Evolutionary conservation across 1,140 invertebrate genomes (phyloP), one percentile per base, ranked within the genome.

Genomic region (Drosophila bifasciata): DNA sequence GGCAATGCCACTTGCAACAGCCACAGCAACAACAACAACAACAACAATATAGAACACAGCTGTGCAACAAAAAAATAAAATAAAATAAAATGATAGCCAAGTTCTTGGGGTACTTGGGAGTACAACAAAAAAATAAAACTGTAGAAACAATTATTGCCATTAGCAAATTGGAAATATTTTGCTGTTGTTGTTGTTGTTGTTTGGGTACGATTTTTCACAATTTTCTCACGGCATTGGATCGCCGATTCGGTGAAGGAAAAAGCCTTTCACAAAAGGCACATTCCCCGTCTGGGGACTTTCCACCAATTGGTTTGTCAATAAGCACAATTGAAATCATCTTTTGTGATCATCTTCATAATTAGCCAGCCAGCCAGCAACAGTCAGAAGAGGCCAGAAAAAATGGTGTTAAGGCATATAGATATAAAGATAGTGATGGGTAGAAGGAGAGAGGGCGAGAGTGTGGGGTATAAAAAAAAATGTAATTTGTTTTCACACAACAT

Each of bases 401-500:
- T 77, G 78, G 83, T 88, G 83, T 68, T 88, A 86, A 86, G 62
- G 74, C 61, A 36, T 36, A 36, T 36, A 36, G 32, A 36, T 36
- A 36, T 45, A 51, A 56, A 70, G 85, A 85, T 89, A 90, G 74
- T 61, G 59, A 28, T 28, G 53, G 66, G 60, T 71, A 59, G 56
- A 68, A 11, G 13, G 11, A 32, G 3, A 66, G 69, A 66, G 59
- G 55, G 71, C 64, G 71, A 56, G 60, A 62, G 28, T 3, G 2
- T 0, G 3, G 28, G 8, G 28, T 28, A 71, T 74, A 41, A 32
- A 62, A 68, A 66, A 89, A 88, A 90, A 90, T 88, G 89, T 91
- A 91, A 91, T 91, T 91, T 91, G 89, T 91, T 91, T 91, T 91
- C 89, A 91, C 89, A 91, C 89, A 91, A 91, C 89, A 91, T 91